Evolutionary conservation across 2,113 vertebrate genomes (phyloP).

Genomic region (Pseudorectes ferrugineus): DNA sequence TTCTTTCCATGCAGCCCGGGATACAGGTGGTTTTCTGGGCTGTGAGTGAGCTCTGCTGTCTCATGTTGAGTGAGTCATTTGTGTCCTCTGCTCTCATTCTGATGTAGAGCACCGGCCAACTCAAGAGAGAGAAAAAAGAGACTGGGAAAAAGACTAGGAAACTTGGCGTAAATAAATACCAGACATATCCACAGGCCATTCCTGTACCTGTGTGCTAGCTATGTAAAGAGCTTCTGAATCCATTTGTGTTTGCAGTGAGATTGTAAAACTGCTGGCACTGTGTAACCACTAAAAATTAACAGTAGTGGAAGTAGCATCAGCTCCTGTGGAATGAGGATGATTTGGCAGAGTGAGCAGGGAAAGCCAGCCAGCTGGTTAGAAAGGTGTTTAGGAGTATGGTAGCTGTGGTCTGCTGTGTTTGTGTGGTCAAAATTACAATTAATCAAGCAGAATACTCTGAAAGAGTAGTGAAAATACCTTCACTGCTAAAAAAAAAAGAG

Average conservation of each 20-base stretch:
- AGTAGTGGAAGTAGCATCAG: background rate
- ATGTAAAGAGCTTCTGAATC: background rate
- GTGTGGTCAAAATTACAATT: background rate
- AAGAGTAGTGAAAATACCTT: background rate
- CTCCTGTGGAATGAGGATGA: background rate
- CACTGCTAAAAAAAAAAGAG: background rate
- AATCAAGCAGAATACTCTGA: background rate
- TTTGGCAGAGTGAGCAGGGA: background rate
- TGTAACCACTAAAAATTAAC: background rate
- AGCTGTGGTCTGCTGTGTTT: background rate
- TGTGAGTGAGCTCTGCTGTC: background rate
- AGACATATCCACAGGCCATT: background rate
- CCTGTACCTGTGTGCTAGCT: background rate
- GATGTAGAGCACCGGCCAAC: rapidly evolving
- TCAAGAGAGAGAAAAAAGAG: background rate
- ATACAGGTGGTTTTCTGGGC: background rate
- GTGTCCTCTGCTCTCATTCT: background rate
- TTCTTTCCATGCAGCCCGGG: background rate
- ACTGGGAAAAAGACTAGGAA: background rate
- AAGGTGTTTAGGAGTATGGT: background rate
- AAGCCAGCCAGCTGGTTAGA: background rate
- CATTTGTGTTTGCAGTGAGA: background rate
- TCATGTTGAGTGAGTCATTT: background rate
- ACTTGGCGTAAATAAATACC: background rate
- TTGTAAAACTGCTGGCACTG: background rate